Conservation (phyloP, 2,888 invertebrate species). For the Ommatoiulus sabulosus region DNA sequence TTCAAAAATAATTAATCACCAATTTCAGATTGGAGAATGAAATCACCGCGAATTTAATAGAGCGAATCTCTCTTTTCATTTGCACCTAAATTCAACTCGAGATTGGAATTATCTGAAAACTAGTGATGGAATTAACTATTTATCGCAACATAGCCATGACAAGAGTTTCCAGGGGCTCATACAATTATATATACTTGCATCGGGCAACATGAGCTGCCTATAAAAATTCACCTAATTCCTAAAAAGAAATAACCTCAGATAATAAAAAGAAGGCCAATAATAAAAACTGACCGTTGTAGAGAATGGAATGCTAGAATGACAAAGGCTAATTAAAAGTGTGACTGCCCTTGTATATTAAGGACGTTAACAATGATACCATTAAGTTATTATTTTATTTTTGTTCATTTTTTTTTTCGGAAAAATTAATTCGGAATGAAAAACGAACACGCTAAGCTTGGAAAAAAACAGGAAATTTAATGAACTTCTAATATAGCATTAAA, state of each 20-base stretch:
- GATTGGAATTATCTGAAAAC: not conserved
- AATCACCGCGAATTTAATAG: not conserved
- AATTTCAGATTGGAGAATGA: not conserved
- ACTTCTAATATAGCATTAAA: not conserved
- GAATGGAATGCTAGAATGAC: not conserved
- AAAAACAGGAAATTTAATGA: too few relatives aligned
- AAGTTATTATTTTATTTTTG: not conserved
- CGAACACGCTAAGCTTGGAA: not conserved
- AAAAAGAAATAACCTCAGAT: not conserved
- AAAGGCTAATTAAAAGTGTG: slow-evolving; percentile 12
- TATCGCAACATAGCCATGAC: not conserved
- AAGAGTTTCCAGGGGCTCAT: not conserved
- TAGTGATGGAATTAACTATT: not conserved
- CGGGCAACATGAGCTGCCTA: not conserved
- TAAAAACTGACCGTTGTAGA: not conserved
- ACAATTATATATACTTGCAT: not conserved
- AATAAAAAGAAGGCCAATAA: slow-evolving; percentile 16
- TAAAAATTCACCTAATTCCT: not conserved
- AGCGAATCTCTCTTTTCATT: not conserved
- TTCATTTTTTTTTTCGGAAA: not conserved
- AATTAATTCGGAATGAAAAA: not conserved
- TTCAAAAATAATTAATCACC: not conserved
- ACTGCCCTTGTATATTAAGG: slow-evolving; percentile 17
- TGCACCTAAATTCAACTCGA: not conserved
- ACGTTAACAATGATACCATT: not conserved